Conservation (phyloP, 2,888 invertebrate species). For the Polyploca ridens region DNA sequence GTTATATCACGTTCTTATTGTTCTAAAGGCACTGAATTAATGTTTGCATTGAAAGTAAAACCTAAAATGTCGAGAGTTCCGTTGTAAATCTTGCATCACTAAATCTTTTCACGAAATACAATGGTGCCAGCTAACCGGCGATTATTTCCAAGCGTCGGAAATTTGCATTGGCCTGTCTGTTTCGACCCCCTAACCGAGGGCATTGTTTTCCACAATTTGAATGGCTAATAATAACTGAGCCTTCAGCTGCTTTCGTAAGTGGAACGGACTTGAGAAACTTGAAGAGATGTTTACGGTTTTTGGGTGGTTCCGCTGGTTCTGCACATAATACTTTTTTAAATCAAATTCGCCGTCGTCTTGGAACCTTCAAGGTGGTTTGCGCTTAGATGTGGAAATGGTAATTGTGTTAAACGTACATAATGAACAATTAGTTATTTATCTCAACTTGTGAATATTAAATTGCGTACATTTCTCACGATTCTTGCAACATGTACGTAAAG, state of each 20-base stretch:
- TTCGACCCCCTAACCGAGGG: constrained; percentile 68
- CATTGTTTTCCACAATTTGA: constrained; percentile 74
- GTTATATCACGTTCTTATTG: constrained; percentile 6
- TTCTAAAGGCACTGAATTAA: constrained; percentile 8
- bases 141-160: constrained; percentile 67
- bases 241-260: constrained; percentile 72
- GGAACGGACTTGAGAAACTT: constrained; percentile 69
- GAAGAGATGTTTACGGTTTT: constrained; percentile 53
- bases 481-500: background rate
- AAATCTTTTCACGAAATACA: constrained; percentile 64
- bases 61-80: constrained; percentile 19
- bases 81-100: constrained; percentile 47
- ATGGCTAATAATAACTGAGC: constrained; percentile 70
- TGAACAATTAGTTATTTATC: constrained; percentile 2
- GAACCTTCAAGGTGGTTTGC: constrained; percentile 4
- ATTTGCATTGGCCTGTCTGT: constrained; percentile 69
- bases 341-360: constrained; percentile 27
- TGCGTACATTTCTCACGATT: background rate
- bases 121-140: constrained; percentile 55
- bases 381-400: constrained; percentile 2
- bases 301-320: constrained; percentile 43
- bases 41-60: constrained; percentile 1
- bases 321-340: constrained; percentile 43
- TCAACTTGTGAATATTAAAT: constrained; percentile 1
- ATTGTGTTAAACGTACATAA: background rate